These are phyloP conservation scores for Aurelia coerulea DNA, from an alignment of 30 jellyfish, hydroid and myxozoan genomes.

Conservation along the genomic window DNA sequence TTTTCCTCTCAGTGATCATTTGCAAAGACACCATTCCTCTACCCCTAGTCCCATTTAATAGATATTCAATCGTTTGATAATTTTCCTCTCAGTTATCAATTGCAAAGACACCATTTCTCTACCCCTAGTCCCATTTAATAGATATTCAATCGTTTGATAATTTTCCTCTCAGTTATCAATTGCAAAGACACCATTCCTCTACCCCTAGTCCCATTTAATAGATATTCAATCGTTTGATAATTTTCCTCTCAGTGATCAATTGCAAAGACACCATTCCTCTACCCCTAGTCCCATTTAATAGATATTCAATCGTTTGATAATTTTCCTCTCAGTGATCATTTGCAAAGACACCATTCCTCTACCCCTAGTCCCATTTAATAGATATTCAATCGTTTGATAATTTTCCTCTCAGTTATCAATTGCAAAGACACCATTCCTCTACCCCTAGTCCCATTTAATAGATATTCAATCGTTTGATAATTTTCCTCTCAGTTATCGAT, in stretches of 20 bases:
- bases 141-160: neutral
- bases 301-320: neutral
- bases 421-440: neutral
- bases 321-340: slow-evolving; percentile 52
- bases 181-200: neutral
- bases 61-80: neutral
- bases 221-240: neutral
- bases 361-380: too few species aligned
- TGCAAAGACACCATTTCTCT: neutral
- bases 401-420: slow-evolving; percentile 52
- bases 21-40: slow-evolving; percentile 2
- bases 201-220: too few species aligned
- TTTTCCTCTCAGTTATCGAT: slow-evolving; percentile 31
- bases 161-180: slow-evolving; percentile 52
- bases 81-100: slow-evolving; percentile 52
- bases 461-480: neutral
- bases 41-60: too few species aligned
- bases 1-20: neutral
- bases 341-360: neutral
- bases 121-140: too few species aligned
- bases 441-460: too few species aligned
- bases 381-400: neutral
- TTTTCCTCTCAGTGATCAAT: neutral
- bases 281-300: too few species aligned
- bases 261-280: slow-evolving; percentile 2